Evolutionary conservation across 2,888 invertebrate genomes (phyloP).

Genomic region (Apotomis turbidana): DNA sequence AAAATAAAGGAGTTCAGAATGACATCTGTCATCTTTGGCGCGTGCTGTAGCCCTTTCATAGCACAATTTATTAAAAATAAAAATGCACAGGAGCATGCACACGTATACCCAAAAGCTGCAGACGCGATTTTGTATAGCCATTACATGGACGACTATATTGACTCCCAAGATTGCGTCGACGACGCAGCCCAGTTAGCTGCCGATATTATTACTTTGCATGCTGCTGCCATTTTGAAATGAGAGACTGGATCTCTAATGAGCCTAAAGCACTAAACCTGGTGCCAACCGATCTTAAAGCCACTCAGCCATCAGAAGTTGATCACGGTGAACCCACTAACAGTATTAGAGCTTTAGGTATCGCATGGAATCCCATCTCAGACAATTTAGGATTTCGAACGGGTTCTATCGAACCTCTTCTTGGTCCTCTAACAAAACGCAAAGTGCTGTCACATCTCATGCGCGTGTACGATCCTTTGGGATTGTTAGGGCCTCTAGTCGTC

Average conservation of each 20-base stretch:
- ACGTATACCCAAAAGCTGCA: not conserved
- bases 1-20: slow-evolving; percentile 41
- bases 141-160: slow-evolving; percentile 17
- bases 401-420: not conserved
- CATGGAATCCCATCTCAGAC: slow-evolving; percentile 3
- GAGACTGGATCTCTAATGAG: slow-evolving; percentile 6
- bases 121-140: slow-evolving; percentile 13
- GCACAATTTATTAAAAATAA: slow-evolving; percentile 50
- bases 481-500: slow-evolving; percentile 1
- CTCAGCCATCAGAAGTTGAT: not conserved
- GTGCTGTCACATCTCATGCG: slow-evolving; percentile 11
- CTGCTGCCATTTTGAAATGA: slow-evolving; percentile 11
- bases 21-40: slow-evolving; percentile 50
- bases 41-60: slow-evolving; percentile 47
- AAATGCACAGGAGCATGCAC: slow-evolving; percentile 40
- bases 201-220: slow-evolving; percentile 4
- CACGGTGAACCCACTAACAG: not conserved
- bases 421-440: slow-evolving; percentile 3
- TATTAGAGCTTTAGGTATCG: slow-evolving; percentile 8
- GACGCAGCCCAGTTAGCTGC: slow-evolving; percentile 10
- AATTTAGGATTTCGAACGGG: slow-evolving; percentile 1
- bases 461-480: slow-evolving; percentile 10
- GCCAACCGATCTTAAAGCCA: not conserved
- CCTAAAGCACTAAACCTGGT: not conserved
- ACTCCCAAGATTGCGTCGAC: slow-evolving; percentile 12